Conservation (phyloP, 1,140 invertebrate genomes). For the Cyclina sinensis region DNA sequence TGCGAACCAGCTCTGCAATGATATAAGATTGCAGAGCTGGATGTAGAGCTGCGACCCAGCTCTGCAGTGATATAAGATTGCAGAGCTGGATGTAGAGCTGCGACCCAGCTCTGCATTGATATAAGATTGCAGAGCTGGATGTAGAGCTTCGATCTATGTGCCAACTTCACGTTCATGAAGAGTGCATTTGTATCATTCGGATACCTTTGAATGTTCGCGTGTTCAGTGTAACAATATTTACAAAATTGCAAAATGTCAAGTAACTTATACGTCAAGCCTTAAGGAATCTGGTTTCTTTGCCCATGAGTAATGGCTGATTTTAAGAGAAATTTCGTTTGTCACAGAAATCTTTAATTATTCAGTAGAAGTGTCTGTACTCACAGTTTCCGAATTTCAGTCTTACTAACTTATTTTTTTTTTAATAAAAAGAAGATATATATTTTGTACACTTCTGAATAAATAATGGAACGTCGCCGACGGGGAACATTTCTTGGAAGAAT, state of each 20-base stretch:
- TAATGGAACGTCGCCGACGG: not conserved
- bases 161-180: too few species aligned
- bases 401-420: not conserved
- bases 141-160: too few species aligned
- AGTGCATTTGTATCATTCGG: not conserved
- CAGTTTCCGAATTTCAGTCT: not conserved
- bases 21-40: too few species aligned
- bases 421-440: not conserved
- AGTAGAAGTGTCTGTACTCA: not conserved
- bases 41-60: too few species aligned
- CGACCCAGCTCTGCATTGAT: too few species aligned
- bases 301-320: not conserved
- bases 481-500: too few species aligned
- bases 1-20: too few species aligned
- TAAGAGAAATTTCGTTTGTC: not conserved
- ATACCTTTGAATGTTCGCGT: not conserved
- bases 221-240: not conserved
- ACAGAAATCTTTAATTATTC: constrained; percentile 16
- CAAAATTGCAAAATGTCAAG: not conserved
- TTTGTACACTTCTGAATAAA: not conserved
- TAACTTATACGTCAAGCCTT: not conserved
- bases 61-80: too few species aligned
- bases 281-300: not conserved
- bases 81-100: too few species aligned
- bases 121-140: too few species aligned